Evolutionary conservation across 2,888 invertebrate species (phyloP), one percentile per base, ranked within the genome.

Genomic region (Oxystoma pomonae): DNA sequence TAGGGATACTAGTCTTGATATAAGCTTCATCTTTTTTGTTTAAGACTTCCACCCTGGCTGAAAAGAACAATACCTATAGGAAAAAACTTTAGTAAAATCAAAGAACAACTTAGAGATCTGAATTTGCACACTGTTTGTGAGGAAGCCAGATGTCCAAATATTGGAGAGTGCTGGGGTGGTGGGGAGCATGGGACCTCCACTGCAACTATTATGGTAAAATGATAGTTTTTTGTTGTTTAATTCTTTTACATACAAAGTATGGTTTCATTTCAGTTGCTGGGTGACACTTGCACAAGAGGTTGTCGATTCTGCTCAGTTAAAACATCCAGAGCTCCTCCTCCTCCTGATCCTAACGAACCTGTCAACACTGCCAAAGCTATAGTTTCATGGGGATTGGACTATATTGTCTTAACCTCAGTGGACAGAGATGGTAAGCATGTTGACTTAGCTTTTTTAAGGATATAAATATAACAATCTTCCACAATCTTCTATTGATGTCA

Each of bases 241-340:
- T 7, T 35, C 35, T 35, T 7, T 35, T 35, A 35, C 35, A 35
- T 7, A 35, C 35, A 35, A 3, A 49, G 19, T 59, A 58, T 20
- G 2, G 22, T 19, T 53, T 51, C 12, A 12, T 35, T 35, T 35
- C 77, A 95, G 95, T 82, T 98, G 55, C 89, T 99, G 87, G 99
- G 99, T n/a, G 98, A 99, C 80, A 97, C 97, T 0, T 99, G 99
- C 76, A 99, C 99, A 0, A 85, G 99, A 67, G 98, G 97, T 20
- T 99, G 99, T 78, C 87, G 97, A 75, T 99, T 99, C 82, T 99
- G 99, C 80, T 98, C 98, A 0, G 94, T 99, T 57, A 99, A 99
- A 84, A 99, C 99, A 0, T 88, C 98, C 0, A 86, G 92, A 66
- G 84, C 86, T 21, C 99, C 98, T 0, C 94, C 96, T 1, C 89